phyloP scores from a whole-genome alignment of 2,888 invertebrate species.

The Priapulus caudatus region DNA sequence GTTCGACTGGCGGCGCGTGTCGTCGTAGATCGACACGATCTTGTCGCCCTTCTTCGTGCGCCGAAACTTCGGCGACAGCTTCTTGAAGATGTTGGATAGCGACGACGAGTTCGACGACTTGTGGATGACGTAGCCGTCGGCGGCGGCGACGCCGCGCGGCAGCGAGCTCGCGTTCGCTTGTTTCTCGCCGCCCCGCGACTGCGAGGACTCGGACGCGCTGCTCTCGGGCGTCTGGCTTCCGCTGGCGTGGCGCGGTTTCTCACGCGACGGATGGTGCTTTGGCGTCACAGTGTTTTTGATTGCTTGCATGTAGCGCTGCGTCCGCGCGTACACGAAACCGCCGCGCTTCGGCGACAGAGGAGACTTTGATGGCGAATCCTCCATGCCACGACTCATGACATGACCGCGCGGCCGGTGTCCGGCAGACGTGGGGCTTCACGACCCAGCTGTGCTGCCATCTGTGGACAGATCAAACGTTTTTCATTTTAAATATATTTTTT shows the following conservation, averaged over 20 bases:
- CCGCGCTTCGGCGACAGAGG: background rate
- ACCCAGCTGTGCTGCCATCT: too few relatives aligned
- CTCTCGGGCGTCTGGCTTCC: background rate
- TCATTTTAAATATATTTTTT: too few relatives aligned
- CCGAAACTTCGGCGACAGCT: background rate
- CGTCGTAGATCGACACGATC: background rate
- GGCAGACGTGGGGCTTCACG: too few relatives aligned
- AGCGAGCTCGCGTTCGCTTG: background rate
- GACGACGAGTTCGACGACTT: background rate
- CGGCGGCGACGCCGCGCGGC: background rate
- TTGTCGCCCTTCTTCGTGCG: background rate
- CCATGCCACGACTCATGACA: too few relatives aligned
- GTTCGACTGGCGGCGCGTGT: background rate
- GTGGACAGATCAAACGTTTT: too few relatives aligned
- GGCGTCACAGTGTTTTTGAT: background rate
- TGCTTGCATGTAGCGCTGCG: conserved; percentile 1
- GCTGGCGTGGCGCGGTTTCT: background rate
- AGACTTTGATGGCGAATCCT: too few relatives aligned
- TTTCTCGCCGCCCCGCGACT: background rate
- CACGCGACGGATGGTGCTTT: too few relatives aligned
- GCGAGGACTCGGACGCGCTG: background rate
- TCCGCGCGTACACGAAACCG: background rate
- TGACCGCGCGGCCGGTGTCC: too few relatives aligned
- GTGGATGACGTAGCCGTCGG: too few relatives aligned
- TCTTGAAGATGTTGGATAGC: conserved; percentile 1